Base-by-base conservation (phyloP, 1,140 invertebrate genomes). In the Drosophila subobscura region DNA sequence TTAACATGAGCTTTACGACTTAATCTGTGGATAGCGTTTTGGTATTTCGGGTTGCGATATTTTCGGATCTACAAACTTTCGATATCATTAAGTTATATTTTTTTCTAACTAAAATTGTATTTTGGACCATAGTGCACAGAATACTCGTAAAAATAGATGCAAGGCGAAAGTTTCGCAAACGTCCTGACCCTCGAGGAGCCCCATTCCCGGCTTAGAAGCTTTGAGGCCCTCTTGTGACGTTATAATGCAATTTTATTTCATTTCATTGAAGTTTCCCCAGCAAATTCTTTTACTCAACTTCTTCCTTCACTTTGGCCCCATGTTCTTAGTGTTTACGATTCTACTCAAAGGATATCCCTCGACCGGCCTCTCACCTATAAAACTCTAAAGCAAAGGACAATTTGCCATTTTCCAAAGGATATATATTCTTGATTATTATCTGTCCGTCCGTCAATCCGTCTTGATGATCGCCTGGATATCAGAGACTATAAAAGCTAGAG, bases 211-310 rank as follows among this genome's bases (percentile, higher is more conserved):
- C 20, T 5, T 49, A 47, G 56, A 58, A 52, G 59, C 66, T 70
- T 67, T 68, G 63, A 72, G 52, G 47, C 27, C 57, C 61, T 29
- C 64, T 66, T 76, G 61, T 76, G 74, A 60, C 83, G 81, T 88
- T 86, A 84, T 86, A 86, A 86, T 86, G 83, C 83, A 86, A 86
- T 86, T 86, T 86, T 86, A 88, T 86, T 86, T 86, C 78, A 86
- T 86, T 86, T 86, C 78, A 86, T 86, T 86, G 83, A 86, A 86
- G 61, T 86, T 86, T 86, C 88, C 63, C 51, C 71, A 72, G 71
- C 72, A 66, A 81, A 88, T 86, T 88, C 83, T 86, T 86, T 86
- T 81, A 78, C 83, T 83, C 79, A 72, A 83, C 81, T 86, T 86
- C 65, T 67, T 57, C 70, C 70, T 81, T 63, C 54, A 56, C 72